These are phyloP conservation scores for Zapornia atra DNA, from an alignment of 2,113 vertebrate genomes.

Conservation along the genomic window DNA sequence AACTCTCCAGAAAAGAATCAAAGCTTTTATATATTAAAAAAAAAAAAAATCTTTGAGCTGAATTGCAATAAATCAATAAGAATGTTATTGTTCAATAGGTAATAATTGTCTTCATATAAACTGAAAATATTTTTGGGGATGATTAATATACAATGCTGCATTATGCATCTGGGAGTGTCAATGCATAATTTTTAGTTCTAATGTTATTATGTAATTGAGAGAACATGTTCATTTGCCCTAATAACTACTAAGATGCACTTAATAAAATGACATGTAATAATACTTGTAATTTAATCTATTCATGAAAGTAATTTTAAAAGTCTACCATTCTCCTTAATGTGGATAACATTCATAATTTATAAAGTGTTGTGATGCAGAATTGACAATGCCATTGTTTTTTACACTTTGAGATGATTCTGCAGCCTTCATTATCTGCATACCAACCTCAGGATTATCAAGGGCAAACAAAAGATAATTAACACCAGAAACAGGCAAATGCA, in stretches of 20 bases:
- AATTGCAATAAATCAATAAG: constrained; percentile 77
- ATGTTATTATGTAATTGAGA: constrained; percentile 85
- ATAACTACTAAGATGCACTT: constrained; percentile 96
- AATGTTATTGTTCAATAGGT: constrained; percentile 80
- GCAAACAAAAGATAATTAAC: constrained; percentile 99
- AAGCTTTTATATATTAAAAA: constrained; percentile 34
- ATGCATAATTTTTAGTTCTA: constrained; percentile 85
- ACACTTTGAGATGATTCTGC: constrained; percentile 89
- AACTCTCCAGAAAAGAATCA: constrained; percentile 33
- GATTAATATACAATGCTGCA: constrained; percentile 85
- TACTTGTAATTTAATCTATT: constrained; percentile 99
- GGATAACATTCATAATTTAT: constrained; percentile 98
- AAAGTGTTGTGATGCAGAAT: constrained; percentile 94
- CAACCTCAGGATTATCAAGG: constrained; percentile 92
- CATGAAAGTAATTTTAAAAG: constrained; percentile 97
- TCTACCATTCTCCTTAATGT: constrained; percentile 91
- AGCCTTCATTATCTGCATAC: constrained; percentile 91
- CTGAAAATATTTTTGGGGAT: constrained; percentile 85
- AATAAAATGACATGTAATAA: constrained; percentile 98
- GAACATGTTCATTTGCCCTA: constrained; percentile 89
- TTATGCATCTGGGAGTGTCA: constrained; percentile 83
- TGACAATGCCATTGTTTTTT: constrained; percentile 96
- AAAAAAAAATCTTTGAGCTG: constrained; percentile 59
- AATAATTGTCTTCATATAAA: constrained; percentile 86
- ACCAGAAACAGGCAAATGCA: constrained; percentile 83